A percentile compares a stretch with the other conserved stretches of the same genome.
Conservation (phyloP, 2,888 invertebrate species). For the Litoditis marina region DNA sequence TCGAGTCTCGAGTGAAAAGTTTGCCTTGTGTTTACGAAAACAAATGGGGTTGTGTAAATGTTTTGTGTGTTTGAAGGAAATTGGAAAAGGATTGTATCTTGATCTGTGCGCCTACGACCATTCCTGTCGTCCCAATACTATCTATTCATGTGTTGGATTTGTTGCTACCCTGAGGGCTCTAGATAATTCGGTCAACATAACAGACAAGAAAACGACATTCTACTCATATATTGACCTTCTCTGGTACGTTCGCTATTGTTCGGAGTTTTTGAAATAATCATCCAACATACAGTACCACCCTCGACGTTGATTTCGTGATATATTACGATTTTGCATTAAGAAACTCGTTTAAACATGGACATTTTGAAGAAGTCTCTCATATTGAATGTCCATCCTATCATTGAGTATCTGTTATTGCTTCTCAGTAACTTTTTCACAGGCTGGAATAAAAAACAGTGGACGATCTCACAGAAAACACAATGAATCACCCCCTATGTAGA, state of each 20-base stretch:
- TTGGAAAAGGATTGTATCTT: slow-evolving; percentile 61
- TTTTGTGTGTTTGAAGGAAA: slow-evolving; percentile 51
- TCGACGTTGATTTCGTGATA: too few relatives aligned
- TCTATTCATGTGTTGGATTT: slow-evolving; percentile 57
- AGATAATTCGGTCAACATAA: slow-evolving; percentile 46
- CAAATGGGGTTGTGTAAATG: background rate
- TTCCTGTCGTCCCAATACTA: slow-evolving; percentile 59
- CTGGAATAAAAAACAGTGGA: too few relatives aligned
- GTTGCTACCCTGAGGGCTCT: slow-evolving; percentile 53
- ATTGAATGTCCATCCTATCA: too few relatives aligned
- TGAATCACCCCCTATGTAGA: too few relatives aligned
- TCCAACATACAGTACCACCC: too few relatives aligned
- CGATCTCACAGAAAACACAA: too few relatives aligned
- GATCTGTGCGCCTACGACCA: slow-evolving; percentile 62
- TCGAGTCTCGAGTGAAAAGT: too few relatives aligned
- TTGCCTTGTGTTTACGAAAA: background rate
- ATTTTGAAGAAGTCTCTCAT: too few relatives aligned
- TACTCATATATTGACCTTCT: slow-evolving; percentile 61
- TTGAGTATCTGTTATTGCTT: too few relatives aligned
- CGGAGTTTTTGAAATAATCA: background rate
- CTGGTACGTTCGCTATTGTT: slow-evolving; percentile 23
- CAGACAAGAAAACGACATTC: slow-evolving; percentile 50
- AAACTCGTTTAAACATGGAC: too few relatives aligned
- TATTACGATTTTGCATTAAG: too few relatives aligned
- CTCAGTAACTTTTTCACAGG: too few relatives aligned